Conservation (phyloP, 2,113 vertebrate species). For the Corynorhinus townsendii region DNA sequence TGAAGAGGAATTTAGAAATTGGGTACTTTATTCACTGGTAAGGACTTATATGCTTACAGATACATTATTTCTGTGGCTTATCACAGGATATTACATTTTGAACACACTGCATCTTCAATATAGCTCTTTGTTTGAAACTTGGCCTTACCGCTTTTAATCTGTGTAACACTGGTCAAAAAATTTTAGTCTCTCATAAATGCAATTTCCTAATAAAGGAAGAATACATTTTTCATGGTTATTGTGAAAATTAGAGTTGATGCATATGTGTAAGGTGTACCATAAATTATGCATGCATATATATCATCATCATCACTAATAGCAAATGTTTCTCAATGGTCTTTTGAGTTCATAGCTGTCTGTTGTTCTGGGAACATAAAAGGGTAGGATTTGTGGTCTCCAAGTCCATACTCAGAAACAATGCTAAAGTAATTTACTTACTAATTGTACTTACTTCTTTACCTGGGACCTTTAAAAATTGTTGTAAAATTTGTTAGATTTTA, state of each 20-base stretch:
- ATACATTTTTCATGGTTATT: background rate
- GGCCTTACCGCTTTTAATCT: conserved; percentile 7
- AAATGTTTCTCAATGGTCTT: background rate
- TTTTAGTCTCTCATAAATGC: background rate
- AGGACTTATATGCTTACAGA: background rate
- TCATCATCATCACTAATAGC: background rate
- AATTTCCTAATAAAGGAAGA: conserved; percentile 25
- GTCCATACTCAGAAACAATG: background rate
- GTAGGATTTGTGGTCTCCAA: background rate
- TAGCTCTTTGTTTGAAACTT: background rate
- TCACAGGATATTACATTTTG: background rate
- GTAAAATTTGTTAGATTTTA: conserved; percentile 20
- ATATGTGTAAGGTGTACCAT: background rate
- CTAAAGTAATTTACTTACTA: background rate
- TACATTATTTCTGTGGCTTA: background rate
- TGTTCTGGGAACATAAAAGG: background rate
- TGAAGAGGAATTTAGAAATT: background rate
- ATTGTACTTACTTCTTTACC: background rate
- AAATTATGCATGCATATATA: background rate
- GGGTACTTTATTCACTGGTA: background rate
- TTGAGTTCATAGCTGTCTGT: background rate
- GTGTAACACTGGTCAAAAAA: background rate
- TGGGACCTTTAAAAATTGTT: background rate
- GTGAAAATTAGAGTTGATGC: background rate
- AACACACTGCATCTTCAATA: background rate